Conservation (phyloP, 1,140 invertebrate genomes). For the Amyelois transitella region DNA sequence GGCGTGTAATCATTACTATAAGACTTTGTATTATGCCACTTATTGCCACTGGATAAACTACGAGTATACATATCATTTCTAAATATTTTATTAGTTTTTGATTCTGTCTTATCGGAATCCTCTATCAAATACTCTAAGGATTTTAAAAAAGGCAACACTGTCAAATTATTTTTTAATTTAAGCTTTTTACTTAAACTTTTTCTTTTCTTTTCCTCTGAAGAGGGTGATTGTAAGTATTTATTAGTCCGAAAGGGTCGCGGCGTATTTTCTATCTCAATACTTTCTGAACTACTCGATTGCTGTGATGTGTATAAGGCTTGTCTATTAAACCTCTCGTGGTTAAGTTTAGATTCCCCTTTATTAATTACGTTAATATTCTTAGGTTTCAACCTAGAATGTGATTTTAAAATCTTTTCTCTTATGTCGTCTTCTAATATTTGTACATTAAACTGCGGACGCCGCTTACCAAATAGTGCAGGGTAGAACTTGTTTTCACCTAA, state of each 20-base stretch:
- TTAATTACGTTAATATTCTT: conserved; percentile 38
- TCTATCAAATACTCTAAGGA: conserved; percentile 41
- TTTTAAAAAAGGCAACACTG: conserved; percentile 51
- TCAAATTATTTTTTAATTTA: conserved; percentile 22
- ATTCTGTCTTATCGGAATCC: conserved; percentile 15
- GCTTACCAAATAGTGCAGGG: conserved; percentile 32
- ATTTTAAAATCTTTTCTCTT: conserved; percentile 36
- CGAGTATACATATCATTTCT: conserved; percentile 35
- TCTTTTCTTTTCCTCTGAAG: conserved; percentile 12
- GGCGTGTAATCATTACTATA: conserved; percentile 53
- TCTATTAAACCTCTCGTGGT: conserved; percentile 36
- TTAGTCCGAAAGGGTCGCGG: conserved; percentile 15
- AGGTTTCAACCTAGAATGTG: conserved; percentile 28
- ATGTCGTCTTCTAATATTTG: conserved; percentile 50
- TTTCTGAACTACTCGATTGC: conserved; percentile 18
- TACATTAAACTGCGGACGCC: conserved; percentile 46
- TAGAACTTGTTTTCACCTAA: conserved; percentile 26
- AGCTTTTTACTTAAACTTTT: conserved; percentile 2
- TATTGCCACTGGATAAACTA: conserved; percentile 42
- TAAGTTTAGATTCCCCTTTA: conserved; percentile 25
- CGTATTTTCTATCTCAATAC: conserved; percentile 11
- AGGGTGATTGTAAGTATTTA: conserved; percentile 4
- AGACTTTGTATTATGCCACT: conserved; percentile 59
- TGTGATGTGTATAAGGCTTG: conserved; percentile 18
- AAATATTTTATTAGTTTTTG: conserved; percentile 9